Percentiles rank a stretch among this genome's conserved stretches.
phyloP scores from a whole-genome alignment of 2,797 vertebrate species.

The Synanceia verrucosa region DNA sequence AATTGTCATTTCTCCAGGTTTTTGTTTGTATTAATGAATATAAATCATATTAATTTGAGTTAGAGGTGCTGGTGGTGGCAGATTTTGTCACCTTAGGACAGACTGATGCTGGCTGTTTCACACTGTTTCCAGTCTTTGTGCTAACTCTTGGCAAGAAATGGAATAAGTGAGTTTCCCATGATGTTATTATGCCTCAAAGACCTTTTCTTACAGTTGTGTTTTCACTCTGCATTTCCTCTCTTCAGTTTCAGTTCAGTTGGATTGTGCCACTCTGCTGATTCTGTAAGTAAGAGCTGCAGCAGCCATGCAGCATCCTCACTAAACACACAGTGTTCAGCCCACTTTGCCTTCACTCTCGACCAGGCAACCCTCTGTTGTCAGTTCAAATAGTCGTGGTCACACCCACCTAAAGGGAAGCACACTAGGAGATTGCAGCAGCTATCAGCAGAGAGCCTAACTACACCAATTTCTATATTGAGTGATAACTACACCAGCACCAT shows the following conservation, averaged over 20 bases:
- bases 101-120: background rate
- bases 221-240: background rate
- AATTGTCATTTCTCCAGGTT: background rate
- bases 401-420: constrained; percentile 41
- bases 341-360: constrained; percentile 27
- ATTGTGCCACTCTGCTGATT: background rate
- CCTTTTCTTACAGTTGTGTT: background rate
- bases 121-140: background rate
- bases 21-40: background rate
- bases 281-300: background rate
- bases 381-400: constrained; percentile 35
- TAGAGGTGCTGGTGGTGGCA: background rate
- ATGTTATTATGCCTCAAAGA: background rate
- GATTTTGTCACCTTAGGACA: background rate
- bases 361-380: constrained; percentile 32
- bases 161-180: background rate
- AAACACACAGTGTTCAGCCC: constrained; percentile 18
- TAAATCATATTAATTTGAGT: background rate
- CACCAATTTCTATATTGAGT: no score
- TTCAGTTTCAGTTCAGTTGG: background rate
- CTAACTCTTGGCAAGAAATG: background rate
- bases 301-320: background rate
- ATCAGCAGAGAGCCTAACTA: constrained; percentile 56
- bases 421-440: constrained; percentile 52
- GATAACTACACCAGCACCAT: constrained; percentile 22